Evolutionary conservation across 2,113 vertebrate genomes (phyloP).

Genomic region (Chauna torquata): DNA sequence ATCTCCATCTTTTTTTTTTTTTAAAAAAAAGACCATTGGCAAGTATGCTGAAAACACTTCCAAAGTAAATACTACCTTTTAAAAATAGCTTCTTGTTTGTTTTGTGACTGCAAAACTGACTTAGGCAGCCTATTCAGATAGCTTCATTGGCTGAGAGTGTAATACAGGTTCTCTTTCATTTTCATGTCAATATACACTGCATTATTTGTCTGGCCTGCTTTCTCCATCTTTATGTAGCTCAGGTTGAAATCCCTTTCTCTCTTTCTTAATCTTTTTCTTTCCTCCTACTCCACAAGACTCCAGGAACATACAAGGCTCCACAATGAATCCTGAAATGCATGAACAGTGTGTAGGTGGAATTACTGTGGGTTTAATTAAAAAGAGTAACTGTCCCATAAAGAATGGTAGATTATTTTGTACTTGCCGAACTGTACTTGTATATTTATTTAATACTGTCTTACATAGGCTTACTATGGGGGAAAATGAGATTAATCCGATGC

Average conservation of each 20-base stretch:
- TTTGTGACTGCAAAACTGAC: not conserved
- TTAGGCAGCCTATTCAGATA: not conserved
- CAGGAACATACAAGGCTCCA: not conserved
- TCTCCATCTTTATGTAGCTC: not conserved
- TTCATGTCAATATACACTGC: not conserved
- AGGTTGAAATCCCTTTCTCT: not conserved
- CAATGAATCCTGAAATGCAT: not conserved
- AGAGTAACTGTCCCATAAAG: not conserved
- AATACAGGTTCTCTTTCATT: not conserved
- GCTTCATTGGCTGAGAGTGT: not conserved
- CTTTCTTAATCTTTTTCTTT: not conserved
- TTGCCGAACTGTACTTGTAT: not conserved
- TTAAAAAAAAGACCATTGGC: not conserved
- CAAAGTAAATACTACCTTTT: not conserved
- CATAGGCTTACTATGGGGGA: not conserved
- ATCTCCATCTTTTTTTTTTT: too few species aligned
- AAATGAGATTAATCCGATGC: not conserved
- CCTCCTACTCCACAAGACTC: not conserved
- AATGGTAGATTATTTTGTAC: not conserved
- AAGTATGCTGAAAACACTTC: not conserved
- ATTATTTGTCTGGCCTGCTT: not conserved
- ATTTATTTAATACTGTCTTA: conserved; percentile 14
- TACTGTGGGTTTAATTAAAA: not conserved
- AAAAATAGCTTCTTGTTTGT: conserved; percentile 5
- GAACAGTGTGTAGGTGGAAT: not conserved